Evolutionary conservation across 2,113 vertebrate genomes (phyloP).

Genomic region (Sylvicapra grimmia): DNA sequence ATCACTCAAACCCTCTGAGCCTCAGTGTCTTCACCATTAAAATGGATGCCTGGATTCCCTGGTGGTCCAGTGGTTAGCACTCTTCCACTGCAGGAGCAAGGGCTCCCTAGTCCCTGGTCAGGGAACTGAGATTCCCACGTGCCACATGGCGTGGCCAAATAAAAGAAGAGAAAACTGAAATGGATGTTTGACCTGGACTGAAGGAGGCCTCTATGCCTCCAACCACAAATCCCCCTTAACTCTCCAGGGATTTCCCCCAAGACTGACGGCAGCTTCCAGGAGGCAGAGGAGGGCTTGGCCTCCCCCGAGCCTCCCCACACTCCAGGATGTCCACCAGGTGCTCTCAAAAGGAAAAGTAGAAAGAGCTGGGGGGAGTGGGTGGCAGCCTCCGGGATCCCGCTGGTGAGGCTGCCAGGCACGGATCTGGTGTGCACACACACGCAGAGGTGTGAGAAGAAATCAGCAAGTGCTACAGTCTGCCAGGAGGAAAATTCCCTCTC

Average conservation of each 20-base stretch:
- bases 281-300: neutral
- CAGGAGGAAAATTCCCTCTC: neutral
- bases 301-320: neutral
- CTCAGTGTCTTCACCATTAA: neutral
- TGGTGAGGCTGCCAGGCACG: neutral
- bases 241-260: neutral
- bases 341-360: rapidly evolving
- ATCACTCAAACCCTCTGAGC: neutral
- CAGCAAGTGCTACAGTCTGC: neutral
- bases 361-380: neutral
- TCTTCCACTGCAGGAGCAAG: neutral
- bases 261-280: neutral
- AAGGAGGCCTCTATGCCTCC: neutral
- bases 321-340: neutral
- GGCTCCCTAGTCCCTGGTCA: neutral
- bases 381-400: neutral
- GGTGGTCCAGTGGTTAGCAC: neutral
- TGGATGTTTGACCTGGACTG: neutral
- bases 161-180: neutral
- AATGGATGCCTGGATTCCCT: neutral
- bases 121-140: neutral
- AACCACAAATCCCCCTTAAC: rapidly evolving
- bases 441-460: neutral
- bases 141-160: neutral
- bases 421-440: neutral